Evolutionary conservation across 1,140 invertebrate species (phyloP).

Genomic region (Aradophagus sp.): DNA sequence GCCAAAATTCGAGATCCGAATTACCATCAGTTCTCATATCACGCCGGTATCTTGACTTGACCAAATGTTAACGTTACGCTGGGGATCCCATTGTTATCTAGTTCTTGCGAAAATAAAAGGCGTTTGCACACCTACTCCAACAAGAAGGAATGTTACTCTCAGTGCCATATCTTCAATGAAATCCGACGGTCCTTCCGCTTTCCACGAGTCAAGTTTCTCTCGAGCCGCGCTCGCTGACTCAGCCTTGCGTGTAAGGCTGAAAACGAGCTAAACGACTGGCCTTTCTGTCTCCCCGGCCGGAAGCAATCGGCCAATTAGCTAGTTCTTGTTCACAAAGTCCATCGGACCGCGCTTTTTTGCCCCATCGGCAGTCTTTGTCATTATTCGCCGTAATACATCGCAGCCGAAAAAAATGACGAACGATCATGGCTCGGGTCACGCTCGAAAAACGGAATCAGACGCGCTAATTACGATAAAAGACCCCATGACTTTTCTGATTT

Average conservation of each 20-base stretch:
- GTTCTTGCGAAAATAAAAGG: constrained; percentile 48
- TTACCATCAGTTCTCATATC: constrained; percentile 33
- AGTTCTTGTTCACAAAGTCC: constrained; percentile 53
- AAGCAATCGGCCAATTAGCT: constrained; percentile 61
- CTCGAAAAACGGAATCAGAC: not conserved
- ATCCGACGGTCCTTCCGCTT: constrained; percentile 51
- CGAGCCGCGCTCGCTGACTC: constrained; percentile 44
- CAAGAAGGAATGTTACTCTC: constrained; percentile 39
- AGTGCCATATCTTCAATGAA: constrained; percentile 58
- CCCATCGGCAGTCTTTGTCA: constrained; percentile 14
- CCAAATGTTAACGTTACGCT: constrained; percentile 39
- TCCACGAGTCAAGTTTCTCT: constrained; percentile 54
- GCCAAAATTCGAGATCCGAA: constrained; percentile 25
- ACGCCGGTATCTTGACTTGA: constrained; percentile 39
- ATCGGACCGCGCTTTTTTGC: constrained; percentile 19
- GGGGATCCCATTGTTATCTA: constrained; percentile 45
- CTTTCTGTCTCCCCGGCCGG: constrained; percentile 45
- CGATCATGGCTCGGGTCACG: not conserved
- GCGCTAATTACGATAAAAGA: constrained; percentile 9
- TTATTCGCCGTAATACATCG: constrained; percentile 12
- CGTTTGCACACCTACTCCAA: constrained; percentile 41
- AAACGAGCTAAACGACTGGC: constrained; percentile 55
- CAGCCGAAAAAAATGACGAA: constrained; percentile 4
- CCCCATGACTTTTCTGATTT: not conserved
- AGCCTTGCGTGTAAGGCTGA: constrained; percentile 51